phyloP scores from a whole-genome alignment of 2,113 vertebrate species.

The Tetrao urogallus region DNA sequence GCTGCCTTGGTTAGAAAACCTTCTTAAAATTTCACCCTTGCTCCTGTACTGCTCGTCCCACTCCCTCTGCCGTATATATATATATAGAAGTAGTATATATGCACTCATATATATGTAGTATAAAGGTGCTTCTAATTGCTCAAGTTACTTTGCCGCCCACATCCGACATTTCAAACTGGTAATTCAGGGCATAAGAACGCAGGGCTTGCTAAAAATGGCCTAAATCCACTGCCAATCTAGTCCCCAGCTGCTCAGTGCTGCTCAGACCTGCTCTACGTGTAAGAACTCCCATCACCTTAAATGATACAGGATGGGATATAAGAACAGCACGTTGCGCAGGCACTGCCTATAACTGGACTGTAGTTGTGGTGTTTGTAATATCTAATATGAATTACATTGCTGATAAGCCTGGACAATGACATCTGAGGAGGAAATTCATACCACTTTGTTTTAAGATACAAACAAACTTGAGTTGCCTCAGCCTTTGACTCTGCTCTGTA shows the following conservation, averaged over 20 bases:
- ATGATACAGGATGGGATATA: accelerated
- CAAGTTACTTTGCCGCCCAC: accelerated
- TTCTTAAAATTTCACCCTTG: neutral
- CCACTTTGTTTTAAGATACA: neutral
- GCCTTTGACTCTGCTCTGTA: neutral
- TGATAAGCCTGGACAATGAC: neutral
- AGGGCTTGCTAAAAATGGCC: neutral
- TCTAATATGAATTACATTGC: neutral
- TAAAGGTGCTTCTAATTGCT: neutral
- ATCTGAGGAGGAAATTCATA: neutral
- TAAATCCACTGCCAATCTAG: neutral
- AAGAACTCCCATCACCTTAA: neutral
- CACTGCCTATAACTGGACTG: accelerated
- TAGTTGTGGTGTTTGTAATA: accelerated
- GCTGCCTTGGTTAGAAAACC: too few species aligned
- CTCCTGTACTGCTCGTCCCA: neutral
- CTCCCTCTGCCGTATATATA: neutral
- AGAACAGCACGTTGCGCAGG: accelerated
- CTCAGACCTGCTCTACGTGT: accelerated
- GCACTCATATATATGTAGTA: too few species aligned
- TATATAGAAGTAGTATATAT: too few species aligned
- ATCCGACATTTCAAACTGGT: accelerated
- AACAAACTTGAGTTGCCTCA: neutral
- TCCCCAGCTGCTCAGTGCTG: accelerated
- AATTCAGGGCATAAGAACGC: accelerated